phyloP scores from a whole-genome alignment of 2,888 invertebrate genomes.

The Oxycera nigricornis region DNA sequence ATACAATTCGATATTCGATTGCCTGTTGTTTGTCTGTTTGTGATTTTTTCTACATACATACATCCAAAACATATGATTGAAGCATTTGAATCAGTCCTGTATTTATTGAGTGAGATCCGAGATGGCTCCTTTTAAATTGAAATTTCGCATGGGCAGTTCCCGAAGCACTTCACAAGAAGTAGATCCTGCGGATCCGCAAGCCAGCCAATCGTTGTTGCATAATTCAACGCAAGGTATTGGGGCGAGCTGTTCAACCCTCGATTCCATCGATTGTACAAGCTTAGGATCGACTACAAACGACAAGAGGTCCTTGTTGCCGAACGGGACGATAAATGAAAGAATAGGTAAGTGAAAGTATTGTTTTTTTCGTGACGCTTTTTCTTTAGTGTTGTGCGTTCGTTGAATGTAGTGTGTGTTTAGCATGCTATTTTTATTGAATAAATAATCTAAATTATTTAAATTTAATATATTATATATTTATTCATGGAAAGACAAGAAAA shows the following conservation, averaged over 20 bases:
- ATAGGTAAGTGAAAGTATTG: conserved; percentile 56
- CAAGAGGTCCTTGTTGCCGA: conserved; percentile 57
- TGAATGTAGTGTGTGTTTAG: neutral
- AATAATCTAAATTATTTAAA: too few relatives aligned
- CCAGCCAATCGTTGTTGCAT: conserved; percentile 59
- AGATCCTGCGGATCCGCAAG: conserved; percentile 57
- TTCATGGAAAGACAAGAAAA: too few relatives aligned
- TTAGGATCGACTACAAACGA: conserved; percentile 59
- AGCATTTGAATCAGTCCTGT: neutral
- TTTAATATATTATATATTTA: too few relatives aligned
- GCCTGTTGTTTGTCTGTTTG: neutral
- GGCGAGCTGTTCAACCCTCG: conserved; percentile 60
- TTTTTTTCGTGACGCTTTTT: neutral
- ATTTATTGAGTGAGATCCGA: neutral
- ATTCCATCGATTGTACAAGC: conserved; percentile 60
- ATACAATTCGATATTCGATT: too few relatives aligned
- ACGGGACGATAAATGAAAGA: conserved; percentile 56
- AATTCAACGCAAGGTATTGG: conserved; percentile 53
- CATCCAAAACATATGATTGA: neutral
- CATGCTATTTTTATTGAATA: neutral
- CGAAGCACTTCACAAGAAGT: conserved; percentile 62
- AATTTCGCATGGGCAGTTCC: conserved; percentile 62
- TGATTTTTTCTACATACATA: neutral
- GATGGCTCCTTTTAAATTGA: conserved; percentile 62
- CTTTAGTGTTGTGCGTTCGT: neutral